Conservation (phyloP, 64 coral and sea anemone species). For the Stichodactyla helianthus region DNA sequence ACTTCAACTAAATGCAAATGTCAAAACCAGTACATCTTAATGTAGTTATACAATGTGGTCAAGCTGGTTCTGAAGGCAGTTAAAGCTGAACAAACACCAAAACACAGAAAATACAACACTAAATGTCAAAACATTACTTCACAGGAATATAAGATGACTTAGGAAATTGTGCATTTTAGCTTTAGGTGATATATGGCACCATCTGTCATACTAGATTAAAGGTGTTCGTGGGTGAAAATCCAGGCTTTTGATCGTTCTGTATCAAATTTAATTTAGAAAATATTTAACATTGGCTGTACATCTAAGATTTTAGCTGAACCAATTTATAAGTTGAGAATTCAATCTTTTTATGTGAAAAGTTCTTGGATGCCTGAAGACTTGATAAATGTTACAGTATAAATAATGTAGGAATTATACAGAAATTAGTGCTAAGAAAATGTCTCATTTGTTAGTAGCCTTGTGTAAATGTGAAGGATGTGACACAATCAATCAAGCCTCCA, state of each 20-base stretch:
- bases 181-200: not conserved
- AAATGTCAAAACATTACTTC: not conserved
- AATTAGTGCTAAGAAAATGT: not conserved
- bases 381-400: not conserved
- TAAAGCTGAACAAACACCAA: not conserved
- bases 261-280: not conserved
- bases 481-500: not conserved
- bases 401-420: not conserved
- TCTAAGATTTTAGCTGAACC: not conserved
- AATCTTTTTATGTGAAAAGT: no score
- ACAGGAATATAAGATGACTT: constrained; percentile 1
- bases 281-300: not conserved
- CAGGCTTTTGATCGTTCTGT: not conserved
- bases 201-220: not conserved
- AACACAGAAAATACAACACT: not conserved
- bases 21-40: not conserved
- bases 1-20: not conserved
- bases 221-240: not conserved
- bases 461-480: not conserved
- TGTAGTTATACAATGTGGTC: not conserved
- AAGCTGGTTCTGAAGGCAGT: not conserved
- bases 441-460: not conserved
- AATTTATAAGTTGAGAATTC: no score
- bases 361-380: not conserved
- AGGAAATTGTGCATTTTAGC: not conserved